Evolutionary conservation across 2,888 invertebrate species (phyloP).

Genomic region (Eupithecia dodoneata): DNA sequence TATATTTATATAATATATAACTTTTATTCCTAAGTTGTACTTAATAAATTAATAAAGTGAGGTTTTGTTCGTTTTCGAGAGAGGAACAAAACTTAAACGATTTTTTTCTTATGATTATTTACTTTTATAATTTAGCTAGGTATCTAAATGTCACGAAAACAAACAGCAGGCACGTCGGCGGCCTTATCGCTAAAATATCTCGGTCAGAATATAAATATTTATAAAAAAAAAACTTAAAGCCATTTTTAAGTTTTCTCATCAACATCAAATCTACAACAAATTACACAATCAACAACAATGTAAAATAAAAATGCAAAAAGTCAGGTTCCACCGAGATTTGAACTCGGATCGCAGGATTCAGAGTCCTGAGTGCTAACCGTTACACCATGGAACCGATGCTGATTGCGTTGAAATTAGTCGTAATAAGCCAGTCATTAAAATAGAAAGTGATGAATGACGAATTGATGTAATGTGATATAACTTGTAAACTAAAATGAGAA

Average conservation of each 20-base stretch:
- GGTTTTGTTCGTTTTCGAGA: not conserved
- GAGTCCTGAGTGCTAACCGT: slow-evolving; percentile 92
- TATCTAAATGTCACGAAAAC: not conserved
- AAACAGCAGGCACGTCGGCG: not conserved
- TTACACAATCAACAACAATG: not conserved
- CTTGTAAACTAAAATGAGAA: not conserved
- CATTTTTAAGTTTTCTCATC: not conserved
- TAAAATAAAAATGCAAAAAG: slow-evolving; percentile 27
- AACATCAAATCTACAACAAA: not conserved
- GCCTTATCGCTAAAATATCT: not conserved
- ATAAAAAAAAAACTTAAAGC: not conserved
- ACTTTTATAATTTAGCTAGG: too few relatives aligned
- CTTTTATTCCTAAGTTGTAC: too few relatives aligned
- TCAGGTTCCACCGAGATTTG: slow-evolving; percentile 90
- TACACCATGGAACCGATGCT: slow-evolving; percentile 82
- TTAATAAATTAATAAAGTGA: not conserved
- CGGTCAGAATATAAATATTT: not conserved
- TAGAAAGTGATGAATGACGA: not conserved
- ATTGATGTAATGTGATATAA: not conserved
- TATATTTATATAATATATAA: too few relatives aligned
- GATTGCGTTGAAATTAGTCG: not conserved
- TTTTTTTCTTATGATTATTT: too few relatives aligned
- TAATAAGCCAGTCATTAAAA: not conserved
- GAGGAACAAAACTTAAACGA: too few relatives aligned
- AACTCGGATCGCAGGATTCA: slow-evolving; percentile 93